These are phyloP conservation scores for Philotrypesis tridentata DNA, from an alignment of 1,140 invertebrate species.

Conservation along the genomic window DNA sequence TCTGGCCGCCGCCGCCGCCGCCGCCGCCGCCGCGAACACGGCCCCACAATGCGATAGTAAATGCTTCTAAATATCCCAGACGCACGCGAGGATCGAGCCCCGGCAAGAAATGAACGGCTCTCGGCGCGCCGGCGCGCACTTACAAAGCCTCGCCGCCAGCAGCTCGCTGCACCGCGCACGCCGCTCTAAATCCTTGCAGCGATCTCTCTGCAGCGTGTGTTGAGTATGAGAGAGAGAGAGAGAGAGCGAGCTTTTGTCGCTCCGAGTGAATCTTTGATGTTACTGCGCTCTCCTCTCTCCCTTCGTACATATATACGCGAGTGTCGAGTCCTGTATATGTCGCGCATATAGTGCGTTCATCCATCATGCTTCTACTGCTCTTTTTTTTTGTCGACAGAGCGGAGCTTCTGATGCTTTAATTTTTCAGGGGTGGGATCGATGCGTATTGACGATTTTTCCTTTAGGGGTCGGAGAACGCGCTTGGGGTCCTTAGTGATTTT, in stretches of 20 bases:
- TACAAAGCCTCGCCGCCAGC: no score
- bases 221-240: neutral
- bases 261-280: conserved; percentile 13
- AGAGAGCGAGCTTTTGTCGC: neutral
- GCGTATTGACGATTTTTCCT: no score
- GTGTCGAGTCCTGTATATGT: neutral
- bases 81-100: conserved; percentile 8
- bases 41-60: neutral
- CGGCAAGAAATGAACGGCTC: neutral
- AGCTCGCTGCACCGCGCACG: no score
- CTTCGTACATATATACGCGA: neutral
- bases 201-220: neutral
- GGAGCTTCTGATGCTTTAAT: no score
- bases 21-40: neutral
- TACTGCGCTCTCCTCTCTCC: neutral
- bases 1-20: no score
- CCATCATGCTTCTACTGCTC: neutral
- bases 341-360: neutral
- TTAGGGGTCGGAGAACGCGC: no score
- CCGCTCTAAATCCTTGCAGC: neutral
- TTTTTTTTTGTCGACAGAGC: neutral
- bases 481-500: no score
- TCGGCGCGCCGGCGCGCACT: neutral
- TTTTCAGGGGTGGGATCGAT: no score
- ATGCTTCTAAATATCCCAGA: conserved; percentile 28